phyloP scores from a whole-genome alignment of 2,797 vertebrate genomes.

The Falco peregrinus region DNA sequence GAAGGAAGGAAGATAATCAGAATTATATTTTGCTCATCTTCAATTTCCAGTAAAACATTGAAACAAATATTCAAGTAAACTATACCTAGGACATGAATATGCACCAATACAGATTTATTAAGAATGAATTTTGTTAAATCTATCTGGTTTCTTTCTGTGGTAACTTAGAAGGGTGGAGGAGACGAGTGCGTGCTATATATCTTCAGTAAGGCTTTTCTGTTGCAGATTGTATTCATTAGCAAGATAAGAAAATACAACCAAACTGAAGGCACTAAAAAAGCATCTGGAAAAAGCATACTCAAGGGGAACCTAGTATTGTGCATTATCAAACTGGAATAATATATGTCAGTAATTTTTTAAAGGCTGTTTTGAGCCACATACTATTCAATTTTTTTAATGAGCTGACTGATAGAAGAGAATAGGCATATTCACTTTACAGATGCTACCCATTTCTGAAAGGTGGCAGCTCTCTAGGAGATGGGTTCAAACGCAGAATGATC shows the following conservation, averaged over 20 bases:
- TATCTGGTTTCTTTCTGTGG: background rate
- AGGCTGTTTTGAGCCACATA: background rate
- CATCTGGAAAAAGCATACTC: background rate
- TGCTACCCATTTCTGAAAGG: background rate
- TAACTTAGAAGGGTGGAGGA: background rate
- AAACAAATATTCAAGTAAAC: background rate
- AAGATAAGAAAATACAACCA: background rate
- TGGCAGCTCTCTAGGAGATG: background rate
- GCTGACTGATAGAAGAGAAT: background rate
- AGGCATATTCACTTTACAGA: background rate
- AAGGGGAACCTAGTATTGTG: background rate
- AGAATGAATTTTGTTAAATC: background rate
- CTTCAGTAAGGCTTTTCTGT: background rate
- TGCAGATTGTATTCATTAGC: background rate
- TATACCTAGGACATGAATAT: background rate
- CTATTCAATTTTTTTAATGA: background rate
- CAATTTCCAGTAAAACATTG: background rate
- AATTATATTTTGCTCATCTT: background rate
- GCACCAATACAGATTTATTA: rapidly evolving
- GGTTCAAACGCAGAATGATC: background rate
- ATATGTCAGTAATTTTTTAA: background rate
- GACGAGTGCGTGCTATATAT: rapidly evolving
- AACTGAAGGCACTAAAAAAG: background rate
- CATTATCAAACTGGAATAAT: background rate
- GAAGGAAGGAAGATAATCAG: background rate